Base-by-base conservation (phyloP, 2,113 vertebrate species). In the Nycticryphes semicollaris region DNA sequence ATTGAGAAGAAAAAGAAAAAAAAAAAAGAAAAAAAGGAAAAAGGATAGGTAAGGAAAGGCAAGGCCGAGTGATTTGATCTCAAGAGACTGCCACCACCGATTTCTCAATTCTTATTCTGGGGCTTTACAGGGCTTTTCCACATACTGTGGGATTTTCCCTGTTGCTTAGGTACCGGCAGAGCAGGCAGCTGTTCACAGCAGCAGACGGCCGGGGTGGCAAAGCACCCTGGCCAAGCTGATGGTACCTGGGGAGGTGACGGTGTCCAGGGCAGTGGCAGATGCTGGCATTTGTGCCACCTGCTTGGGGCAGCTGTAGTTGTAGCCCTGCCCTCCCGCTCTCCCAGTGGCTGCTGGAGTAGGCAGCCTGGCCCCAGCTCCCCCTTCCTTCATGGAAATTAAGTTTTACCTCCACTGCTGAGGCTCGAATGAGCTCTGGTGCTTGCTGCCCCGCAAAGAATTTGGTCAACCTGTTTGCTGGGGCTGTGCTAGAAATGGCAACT, bases 1-100 rank as follows among this genome's bases (percentile, higher is more conserved):
- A 91, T 75, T 60, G 64, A 24, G 51, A 21, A 3, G 6, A 3
- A 3, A 4, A 9, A 3, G 5, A 35, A 18, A 64, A 33, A 15
- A 59, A 33, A 47, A 37, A 63, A 6, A 35, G 13, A 60, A 30
- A 30, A 47, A 54, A 6, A 35, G 15, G 59, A 33, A 25, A 47
- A 41, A 63, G n/a, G 35, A 41, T 19, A 77, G 53, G 64, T 35
- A 86, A 84, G 54, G 68, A 77, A 48, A 70, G 21, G 41, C 50
- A 45, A 78, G 72, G 27, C 43, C 0, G 0, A 81, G 33, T 0
- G 0, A 84, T 70, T 25, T 73, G 37, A 85, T 84, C 51, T 43
- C 70, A 69, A 47, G 4, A 66, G 78, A 31, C 47, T 84, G 67
- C 60, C 41, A 76, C 59, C 4, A 5, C 27, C 15, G 14, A 56